A percentile compares a stretch with the other conserved stretches of the same genome.
phyloP scores from a whole-genome alignment of 2,113 vertebrate species.

The Athene cunicularia region DNA sequence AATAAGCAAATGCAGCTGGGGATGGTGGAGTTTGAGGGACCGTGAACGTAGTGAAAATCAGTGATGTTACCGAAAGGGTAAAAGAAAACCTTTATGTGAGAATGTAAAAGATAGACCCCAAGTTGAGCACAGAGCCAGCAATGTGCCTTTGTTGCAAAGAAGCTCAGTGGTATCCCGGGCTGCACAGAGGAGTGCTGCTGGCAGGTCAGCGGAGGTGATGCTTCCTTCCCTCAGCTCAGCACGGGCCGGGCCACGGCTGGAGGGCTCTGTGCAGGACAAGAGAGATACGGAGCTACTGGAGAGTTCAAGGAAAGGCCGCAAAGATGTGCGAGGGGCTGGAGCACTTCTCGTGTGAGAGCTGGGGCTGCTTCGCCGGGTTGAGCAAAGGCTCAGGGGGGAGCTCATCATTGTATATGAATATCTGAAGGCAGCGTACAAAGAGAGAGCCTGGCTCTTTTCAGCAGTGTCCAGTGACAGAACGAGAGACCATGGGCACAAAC shows the following conservation, averaged over 20 bases:
- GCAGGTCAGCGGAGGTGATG: not conserved
- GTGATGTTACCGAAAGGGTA: not conserved
- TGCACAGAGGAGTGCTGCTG: not conserved
- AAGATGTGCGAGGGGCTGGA: not conserved
- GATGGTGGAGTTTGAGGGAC: not conserved
- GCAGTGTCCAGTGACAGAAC: not conserved
- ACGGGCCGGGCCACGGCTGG: fast-evolving
- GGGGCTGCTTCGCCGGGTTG: not conserved
- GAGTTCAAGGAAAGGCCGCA: not conserved
- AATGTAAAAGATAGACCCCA: not conserved
- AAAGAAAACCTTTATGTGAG: not conserved
- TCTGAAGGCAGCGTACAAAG: not conserved
- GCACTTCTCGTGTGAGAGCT: not conserved
- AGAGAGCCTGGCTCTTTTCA: not conserved
- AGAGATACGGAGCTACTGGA: not conserved
- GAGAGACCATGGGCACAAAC: not conserved
- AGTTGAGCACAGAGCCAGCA: not conserved
- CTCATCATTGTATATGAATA: fast-evolving
- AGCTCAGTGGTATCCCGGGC: not conserved
- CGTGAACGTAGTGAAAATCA: not conserved
- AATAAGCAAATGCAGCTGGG: not conserved
- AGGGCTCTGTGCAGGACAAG: too few species aligned
- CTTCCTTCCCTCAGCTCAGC: too few species aligned
- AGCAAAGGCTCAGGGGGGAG: not conserved
- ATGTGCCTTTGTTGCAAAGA: not conserved